Evolutionary conservation across 1,140 invertebrate species (phyloP).

Genomic region (Fopius arisanus): DNA sequence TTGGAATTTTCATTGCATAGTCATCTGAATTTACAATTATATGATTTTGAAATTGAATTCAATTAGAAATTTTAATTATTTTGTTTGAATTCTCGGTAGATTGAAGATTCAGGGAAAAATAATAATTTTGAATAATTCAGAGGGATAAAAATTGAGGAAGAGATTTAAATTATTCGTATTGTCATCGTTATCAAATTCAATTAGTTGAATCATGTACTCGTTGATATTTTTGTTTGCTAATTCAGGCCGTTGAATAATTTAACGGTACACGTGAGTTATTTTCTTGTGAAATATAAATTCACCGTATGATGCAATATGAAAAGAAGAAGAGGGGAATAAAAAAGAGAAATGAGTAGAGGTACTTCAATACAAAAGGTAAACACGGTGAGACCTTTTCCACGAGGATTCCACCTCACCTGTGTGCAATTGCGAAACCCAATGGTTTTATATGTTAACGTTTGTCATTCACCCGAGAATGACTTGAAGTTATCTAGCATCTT

Average conservation of each 20-base stretch:
- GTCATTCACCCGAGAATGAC: background rate
- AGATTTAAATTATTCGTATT: background rate
- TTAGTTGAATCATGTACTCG: background rate
- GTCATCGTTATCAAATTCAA: background rate
- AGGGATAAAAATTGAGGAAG: background rate
- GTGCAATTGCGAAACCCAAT: background rate
- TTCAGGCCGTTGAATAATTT: background rate
- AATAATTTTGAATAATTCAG: background rate
- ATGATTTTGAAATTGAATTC: no score
- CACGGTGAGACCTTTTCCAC: conserved; percentile 12
- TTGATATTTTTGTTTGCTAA: background rate
- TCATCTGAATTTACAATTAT: no score
- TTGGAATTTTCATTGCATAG: no score
- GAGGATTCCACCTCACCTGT: background rate
- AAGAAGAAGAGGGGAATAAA: background rate
- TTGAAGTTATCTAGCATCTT: background rate
- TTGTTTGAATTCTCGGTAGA: no score
- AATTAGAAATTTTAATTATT: no score
- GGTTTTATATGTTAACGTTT: background rate
- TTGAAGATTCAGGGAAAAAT: conserved; percentile 43
- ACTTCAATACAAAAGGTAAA: conserved; percentile 10
- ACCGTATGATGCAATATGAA: conserved; percentile 11
- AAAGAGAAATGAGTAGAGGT: background rate
- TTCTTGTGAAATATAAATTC: conserved; percentile 12
- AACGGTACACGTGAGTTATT: conserved; percentile 6